phyloP scores from a whole-genome alignment of 2,797 vertebrate species.

The Parauchenoglanis punctatus region DNA sequence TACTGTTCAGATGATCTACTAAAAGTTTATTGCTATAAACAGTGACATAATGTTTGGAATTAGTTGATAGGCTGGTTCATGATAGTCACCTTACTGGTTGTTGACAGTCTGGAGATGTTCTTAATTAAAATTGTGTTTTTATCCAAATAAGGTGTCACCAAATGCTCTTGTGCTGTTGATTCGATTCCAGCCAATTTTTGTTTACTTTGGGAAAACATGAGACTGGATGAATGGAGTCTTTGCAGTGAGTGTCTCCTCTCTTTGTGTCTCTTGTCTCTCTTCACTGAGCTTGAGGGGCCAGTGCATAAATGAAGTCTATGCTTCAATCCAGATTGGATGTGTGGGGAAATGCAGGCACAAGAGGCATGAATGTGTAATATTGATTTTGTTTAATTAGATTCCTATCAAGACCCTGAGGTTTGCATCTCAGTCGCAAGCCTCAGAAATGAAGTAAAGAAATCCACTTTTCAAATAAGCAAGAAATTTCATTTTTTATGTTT shows the following conservation, averaged over 20 bases:
- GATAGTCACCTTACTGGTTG: not conserved
- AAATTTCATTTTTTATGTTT: conserved; percentile 48
- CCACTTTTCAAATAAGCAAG: conserved; percentile 43
- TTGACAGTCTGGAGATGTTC: not conserved
- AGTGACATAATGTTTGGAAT: not conserved
- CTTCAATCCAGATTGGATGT: conserved; percentile 54
- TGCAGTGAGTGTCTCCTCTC: conserved; percentile 9
- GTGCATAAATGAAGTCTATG: conserved; percentile 53
- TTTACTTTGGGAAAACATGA: conserved; percentile 10
- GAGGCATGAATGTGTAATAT: conserved; percentile 65
- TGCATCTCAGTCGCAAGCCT: conserved; percentile 48
- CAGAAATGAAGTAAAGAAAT: conserved; percentile 54
- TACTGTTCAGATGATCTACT: not conserved
- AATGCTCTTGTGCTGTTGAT: conserved; percentile 1
- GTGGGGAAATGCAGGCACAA: conserved; percentile 33
- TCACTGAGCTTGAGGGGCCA: conserved; percentile 45
- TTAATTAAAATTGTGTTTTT: not conserved
- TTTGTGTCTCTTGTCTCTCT: conserved; percentile 37
- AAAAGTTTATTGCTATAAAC: not conserved
- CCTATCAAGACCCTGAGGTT: conserved; percentile 67
- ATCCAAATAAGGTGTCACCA: conserved; percentile 5
- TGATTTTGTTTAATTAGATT: conserved; percentile 80
- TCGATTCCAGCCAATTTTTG: conserved; percentile 4
- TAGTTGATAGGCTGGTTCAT: not conserved
- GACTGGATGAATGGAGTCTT: not conserved